Base-by-base conservation (phyloP, 2,888 invertebrate species). In the Adelognathus sp. region DNA sequence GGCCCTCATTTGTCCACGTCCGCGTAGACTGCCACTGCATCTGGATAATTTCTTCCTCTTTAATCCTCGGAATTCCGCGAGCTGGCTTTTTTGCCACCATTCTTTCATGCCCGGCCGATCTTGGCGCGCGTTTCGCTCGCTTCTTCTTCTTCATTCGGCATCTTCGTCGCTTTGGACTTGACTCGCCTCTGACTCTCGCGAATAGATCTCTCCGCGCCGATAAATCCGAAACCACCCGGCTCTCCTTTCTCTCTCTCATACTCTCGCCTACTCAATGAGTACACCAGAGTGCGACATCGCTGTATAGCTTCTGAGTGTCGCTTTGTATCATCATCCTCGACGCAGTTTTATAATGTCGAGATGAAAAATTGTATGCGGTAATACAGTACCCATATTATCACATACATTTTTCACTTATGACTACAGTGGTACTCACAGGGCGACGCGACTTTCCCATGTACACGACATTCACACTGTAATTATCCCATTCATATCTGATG, bases 1-100 rank as follows among this genome's bases (percentile, higher is more conserved):
- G 82, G 81, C 74, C 71, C 83, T 84, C 88, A 84, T 88, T 88
- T 87, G 86, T 88, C 83, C 86, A 85, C 83, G 87, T 88, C 86
- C 76, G 21, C 27, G 76, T 71, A 50, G 64, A 72, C 79, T 60
- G 74, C 72, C 81, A 79, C 70, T 80, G 83, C 82, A 86, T 88
- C 86, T 85, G 85, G 86, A 87, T 88, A 88, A 88, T 88, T 87
- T 88, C 86, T 83, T 80, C 69, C 83, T 74, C 81, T 82, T 85
- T 84, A 86, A 85, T 84, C 80, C 83, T 52, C 61, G 66, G 64
- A 81, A 82, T 78, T 77, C 66, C 60, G 46, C 29, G 29, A 14
- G 50, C 36, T 18, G n/a, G 14, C 31, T 67, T 74, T n/a, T 44
- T 81, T 67, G 64, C 61, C 50, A 39, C 58, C 24, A 24, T 56